Percentiles rank a stretch among this genome's conserved stretches.
Conservation (phyloP, 2,888 invertebrate genomes). For the Entomobrya proxima region DNA sequence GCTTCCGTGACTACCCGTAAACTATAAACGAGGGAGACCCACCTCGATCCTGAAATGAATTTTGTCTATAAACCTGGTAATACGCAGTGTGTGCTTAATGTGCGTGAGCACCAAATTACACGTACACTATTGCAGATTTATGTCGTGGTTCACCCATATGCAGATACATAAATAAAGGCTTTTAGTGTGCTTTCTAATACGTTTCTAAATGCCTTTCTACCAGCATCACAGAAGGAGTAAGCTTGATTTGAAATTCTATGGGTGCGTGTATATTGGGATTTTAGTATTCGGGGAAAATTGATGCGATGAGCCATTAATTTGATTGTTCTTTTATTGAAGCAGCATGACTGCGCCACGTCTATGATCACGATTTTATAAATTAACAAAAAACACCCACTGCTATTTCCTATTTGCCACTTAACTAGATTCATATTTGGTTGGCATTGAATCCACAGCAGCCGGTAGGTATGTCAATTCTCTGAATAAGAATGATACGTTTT, state of each 20-base stretch:
- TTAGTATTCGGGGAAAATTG: neutral
- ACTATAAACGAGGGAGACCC: neutral
- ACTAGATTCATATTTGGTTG: too few species aligned
- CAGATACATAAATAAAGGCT: neutral
- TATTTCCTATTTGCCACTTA: too few species aligned
- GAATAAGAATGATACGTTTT: neutral
- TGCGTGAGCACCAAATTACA: neutral
- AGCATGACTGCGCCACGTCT: conserved; percentile 11
- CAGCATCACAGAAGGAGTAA: neutral
- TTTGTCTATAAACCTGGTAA: neutral
- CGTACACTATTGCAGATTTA: neutral
- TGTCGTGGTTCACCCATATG: conserved; percentile 25
- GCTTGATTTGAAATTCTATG: neutral
- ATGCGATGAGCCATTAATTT: conserved; percentile 20
- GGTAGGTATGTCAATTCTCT: neutral
- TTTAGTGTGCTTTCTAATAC: neutral
- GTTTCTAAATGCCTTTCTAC: neutral
- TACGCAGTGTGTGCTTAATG: too few species aligned
- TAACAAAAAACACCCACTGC: conserved; percentile 17
- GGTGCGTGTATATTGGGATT: neutral
- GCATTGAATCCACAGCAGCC: too few species aligned
- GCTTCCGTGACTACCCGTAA: neutral
- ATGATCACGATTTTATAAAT: conserved; percentile 24
- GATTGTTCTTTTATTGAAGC: conserved; percentile 19
- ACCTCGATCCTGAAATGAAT: neutral